Evolutionary conservation across 1,140 invertebrate genomes (phyloP), one percentile per base, ranked within the genome.

Genomic region (Megalopta genalis): DNA sequence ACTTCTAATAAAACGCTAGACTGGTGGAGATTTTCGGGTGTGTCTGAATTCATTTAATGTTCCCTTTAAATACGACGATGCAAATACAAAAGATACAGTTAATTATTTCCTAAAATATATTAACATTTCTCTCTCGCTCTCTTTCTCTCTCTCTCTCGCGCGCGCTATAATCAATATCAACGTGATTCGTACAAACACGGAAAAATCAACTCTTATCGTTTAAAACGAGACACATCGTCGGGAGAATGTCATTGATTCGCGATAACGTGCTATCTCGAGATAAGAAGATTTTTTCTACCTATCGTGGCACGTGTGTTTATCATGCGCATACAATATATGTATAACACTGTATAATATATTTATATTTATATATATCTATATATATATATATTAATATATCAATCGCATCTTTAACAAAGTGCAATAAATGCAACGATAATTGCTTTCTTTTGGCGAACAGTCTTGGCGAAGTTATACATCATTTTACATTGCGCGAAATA

Each of bases 391-490:
- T 42, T 9, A 9, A 42, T 8, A 42, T 42, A 66, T 7, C 54
- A 2, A 7, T 46, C 18, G 66, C 57, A 14, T 73, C 2, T 21
- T 16, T n/a, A 54, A 37, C 60, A 25, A 64, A 57, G 1, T 7
- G 14, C 49, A 32, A 37, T 72, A 78, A 78, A 78, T 78, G 76
- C 76, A 78, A 64, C 54, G n/a, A 65, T 46, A 57, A 63, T 69
- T 8, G 10, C 59, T 23, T 37, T 6, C 12, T 49, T 72, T 21
- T 23, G 16, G 21, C 37, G 54, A 65, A 65, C 25, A 57, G 25
- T 57, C 66, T 54, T 65, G 18, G 6, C 18, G 32, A 72, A 46
- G n/a, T 78, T 21, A 46, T 14, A 42, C 12, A 46, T 32, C 14
- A 23, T 21, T 71, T 23, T 16, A 39, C 21, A 18, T 46, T 54